Evolutionary conservation across 2,797 vertebrate genomes (phyloP).

Genomic region (Pseudochirops corinnae): DNA sequence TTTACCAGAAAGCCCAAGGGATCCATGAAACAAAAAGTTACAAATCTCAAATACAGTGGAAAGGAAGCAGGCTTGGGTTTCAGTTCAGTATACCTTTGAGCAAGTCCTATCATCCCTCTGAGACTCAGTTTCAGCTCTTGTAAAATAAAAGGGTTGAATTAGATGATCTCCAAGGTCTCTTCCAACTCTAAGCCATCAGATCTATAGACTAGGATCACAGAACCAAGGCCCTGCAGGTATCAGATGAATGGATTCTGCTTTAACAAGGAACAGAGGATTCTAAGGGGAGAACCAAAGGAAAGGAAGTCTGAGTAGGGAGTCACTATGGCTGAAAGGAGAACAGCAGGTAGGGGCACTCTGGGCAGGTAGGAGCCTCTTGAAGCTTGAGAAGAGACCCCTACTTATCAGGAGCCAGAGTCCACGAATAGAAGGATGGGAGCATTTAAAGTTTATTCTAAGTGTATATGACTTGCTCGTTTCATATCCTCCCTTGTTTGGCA

Average conservation of each 20-base stretch:
- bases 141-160: not conserved
- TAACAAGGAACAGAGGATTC: not conserved
- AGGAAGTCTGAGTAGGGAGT: not conserved
- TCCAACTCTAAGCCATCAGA: not conserved
- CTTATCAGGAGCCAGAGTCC: slow-evolving; percentile 4
- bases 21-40: not conserved
- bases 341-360: not conserved
- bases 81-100: too few relatives aligned
- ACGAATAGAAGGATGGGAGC: slow-evolving; percentile 14
- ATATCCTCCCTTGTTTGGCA: not conserved
- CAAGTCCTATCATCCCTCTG: not conserved
- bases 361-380: not conserved
- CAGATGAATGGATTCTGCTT: not conserved
- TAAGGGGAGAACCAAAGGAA: not conserved
- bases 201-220: not conserved
- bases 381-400: not conserved
- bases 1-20: not conserved
- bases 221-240: not conserved
- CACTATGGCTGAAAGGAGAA: not conserved
- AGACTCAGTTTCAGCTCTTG: not conserved
- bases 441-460: slow-evolving; percentile 5
- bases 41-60: not conserved
- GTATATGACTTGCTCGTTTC: not conserved
- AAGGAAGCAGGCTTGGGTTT: not conserved
- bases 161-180: not conserved